Conservation (phyloP, 2,797 vertebrate species). For the Ciconia nigra region DNA sequence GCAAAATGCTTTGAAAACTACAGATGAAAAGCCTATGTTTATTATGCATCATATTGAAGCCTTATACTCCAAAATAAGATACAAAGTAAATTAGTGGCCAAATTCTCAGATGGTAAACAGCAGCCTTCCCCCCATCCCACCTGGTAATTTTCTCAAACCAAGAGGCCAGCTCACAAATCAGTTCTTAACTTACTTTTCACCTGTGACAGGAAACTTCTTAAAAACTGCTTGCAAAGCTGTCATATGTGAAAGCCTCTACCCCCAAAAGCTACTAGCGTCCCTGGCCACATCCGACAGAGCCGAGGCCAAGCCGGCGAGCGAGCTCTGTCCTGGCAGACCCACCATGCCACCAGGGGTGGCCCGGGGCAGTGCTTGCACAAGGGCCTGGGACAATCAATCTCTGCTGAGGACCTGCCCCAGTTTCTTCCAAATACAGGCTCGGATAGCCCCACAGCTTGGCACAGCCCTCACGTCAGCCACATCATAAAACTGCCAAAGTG, state of each 20-base stretch:
- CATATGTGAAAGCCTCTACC: background rate
- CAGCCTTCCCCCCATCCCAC: background rate
- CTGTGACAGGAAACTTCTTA: background rate
- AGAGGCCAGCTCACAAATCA: background rate
- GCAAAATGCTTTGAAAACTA: background rate
- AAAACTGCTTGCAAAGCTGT: background rate
- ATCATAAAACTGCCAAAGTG: background rate
- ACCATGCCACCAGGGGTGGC: fast-evolving
- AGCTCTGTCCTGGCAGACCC: background rate
- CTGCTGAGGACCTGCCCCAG: background rate
- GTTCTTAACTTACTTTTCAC: background rate
- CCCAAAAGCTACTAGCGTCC: background rate
- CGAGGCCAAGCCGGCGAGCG: fast-evolving
- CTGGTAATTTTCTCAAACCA: background rate
- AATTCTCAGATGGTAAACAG: background rate
- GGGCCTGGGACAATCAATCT: background rate
- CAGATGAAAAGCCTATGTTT: background rate
- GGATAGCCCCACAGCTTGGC: background rate
- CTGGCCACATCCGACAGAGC: background rate
- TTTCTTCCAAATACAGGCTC: background rate
- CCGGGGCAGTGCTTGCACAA: background rate
- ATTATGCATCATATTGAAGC: background rate
- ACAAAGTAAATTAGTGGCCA: background rate
- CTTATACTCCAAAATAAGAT: background rate
- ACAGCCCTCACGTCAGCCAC: background rate